These are phyloP conservation scores for Cyanoramphus novaezelandiae DNA, from an alignment of 2,113 vertebrate genomes.

Conservation along the genomic window DNA sequence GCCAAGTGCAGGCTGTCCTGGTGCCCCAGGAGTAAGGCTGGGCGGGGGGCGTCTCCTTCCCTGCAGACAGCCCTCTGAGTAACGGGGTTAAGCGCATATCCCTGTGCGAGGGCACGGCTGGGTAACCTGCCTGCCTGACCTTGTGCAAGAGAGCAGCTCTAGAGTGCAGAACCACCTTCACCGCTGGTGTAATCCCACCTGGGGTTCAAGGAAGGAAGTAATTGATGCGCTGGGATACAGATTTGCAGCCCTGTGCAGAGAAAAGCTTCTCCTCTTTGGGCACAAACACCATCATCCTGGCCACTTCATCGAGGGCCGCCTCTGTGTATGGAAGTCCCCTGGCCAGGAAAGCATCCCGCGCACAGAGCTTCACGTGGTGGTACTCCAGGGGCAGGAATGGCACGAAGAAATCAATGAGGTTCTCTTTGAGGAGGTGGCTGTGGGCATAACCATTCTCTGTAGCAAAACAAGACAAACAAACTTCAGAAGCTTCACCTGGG, in stretches of 20 bases:
- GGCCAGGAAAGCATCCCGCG: constrained; percentile 81
- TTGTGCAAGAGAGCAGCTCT: not conserved
- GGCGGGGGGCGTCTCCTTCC: not conserved
- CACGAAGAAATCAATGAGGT: constrained; percentile 88
- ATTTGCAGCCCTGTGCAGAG: constrained; percentile 95
- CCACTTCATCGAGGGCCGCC: constrained; percentile 81
- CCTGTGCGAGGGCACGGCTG: not conserved
- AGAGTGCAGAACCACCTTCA: not conserved
- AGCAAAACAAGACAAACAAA: not conserved
- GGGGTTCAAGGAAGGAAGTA: constrained; percentile 85
- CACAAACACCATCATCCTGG: constrained; percentile 88
- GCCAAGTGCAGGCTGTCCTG: not conserved
- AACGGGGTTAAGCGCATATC: not conserved
- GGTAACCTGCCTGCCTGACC: not conserved
- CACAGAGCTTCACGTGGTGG: constrained; percentile 87
- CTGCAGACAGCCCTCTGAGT: not conserved
- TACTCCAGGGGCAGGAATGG: constrained; percentile 94
- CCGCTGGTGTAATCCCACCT: not conserved
- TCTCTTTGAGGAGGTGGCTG: constrained; percentile 83
- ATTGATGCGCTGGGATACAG: constrained; percentile 90
- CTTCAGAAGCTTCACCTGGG: not conserved
- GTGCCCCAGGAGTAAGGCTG: not conserved
- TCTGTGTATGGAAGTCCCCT: constrained; percentile 81
- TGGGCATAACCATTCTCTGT: constrained; percentile 79
- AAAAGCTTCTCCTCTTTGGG: constrained; percentile 91